phyloP scores from a whole-genome alignment of 2,113 vertebrate species.

The Bostrychus sinensis region DNA sequence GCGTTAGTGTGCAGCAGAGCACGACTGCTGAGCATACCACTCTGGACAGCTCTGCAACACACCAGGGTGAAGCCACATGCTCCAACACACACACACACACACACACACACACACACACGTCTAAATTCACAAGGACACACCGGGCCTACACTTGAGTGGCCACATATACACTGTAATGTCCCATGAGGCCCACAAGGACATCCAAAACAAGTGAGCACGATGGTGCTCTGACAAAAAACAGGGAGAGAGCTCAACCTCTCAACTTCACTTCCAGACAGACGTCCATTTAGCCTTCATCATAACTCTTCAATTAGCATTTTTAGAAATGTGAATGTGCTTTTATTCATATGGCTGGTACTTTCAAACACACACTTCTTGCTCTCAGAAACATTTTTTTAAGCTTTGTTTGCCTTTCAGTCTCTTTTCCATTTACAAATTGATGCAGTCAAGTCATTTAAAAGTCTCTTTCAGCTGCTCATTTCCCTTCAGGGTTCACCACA shows the following conservation, averaged over 20 bases:
- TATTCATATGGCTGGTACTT: background rate
- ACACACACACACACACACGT: slow-evolving; percentile 37
- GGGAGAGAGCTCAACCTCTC: slow-evolving; percentile 21
- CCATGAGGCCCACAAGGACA: slow-evolving; percentile 59
- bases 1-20: slow-evolving; percentile 75
- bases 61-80: slow-evolving; percentile 10
- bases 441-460: slow-evolving; percentile 5
- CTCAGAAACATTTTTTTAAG: background rate
- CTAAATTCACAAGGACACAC: slow-evolving; percentile 54
- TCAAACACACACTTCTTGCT: background rate
- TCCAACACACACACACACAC: slow-evolving; percentile 43
- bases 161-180: slow-evolving; percentile 36
- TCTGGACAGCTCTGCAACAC: slow-evolving; percentile 62
- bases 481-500: no score
- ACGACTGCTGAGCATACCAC: slow-evolving; percentile 72
- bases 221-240: slow-evolving; percentile 54
- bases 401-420: slow-evolving; percentile 7
- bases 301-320: background rate
- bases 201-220: slow-evolving; percentile 56
- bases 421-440: slow-evolving; percentile 4
- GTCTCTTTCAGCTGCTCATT: no score
- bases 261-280: slow-evolving; percentile 35
- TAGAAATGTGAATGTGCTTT: background rate
- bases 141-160: slow-evolving; percentile 37
- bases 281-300: slow-evolving; percentile 13